Evolutionary conservation across 2,888 invertebrate genomes (phyloP).

Genomic region (Nephrotoma guestfalica): DNA sequence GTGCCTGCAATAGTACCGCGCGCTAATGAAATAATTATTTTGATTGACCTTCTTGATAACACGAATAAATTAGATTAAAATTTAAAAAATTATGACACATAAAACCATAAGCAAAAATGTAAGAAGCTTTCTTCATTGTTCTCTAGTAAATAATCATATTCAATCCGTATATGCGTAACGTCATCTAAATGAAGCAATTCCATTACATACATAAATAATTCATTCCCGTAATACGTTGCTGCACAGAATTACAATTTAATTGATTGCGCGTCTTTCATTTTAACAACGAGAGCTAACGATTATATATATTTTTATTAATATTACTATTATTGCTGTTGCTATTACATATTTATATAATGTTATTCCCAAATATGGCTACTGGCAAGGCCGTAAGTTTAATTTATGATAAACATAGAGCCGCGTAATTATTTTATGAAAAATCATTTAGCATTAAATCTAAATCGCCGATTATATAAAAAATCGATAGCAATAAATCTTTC

Average conservation of each 20-base stretch:
- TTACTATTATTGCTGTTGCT: neutral
- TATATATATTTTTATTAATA: neutral
- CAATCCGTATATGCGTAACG: neutral
- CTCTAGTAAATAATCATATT: neutral
- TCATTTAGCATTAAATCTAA: neutral
- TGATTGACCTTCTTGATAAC: too few species aligned
- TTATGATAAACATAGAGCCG: neutral
- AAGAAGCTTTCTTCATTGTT: neutral
- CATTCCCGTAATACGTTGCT: neutral
- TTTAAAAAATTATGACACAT: neutral
- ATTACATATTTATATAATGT: neutral
- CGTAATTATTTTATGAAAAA: neutral
- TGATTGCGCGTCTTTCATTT: neutral
- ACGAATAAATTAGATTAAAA: neutral
- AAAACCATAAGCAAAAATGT: neutral
- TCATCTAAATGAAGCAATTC: neutral
- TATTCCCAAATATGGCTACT: neutral
- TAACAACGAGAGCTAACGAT: neutral
- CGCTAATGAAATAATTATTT: too few species aligned
- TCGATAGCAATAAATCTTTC: neutral
- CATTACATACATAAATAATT: neutral
- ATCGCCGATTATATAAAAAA: neutral
- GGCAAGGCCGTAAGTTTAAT: neutral
- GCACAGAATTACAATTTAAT: neutral
- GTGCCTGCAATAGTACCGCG: too few species aligned